phyloP scores from a whole-genome alignment of 1,140 invertebrate species.

The Leptonema lineaticorne region DNA sequence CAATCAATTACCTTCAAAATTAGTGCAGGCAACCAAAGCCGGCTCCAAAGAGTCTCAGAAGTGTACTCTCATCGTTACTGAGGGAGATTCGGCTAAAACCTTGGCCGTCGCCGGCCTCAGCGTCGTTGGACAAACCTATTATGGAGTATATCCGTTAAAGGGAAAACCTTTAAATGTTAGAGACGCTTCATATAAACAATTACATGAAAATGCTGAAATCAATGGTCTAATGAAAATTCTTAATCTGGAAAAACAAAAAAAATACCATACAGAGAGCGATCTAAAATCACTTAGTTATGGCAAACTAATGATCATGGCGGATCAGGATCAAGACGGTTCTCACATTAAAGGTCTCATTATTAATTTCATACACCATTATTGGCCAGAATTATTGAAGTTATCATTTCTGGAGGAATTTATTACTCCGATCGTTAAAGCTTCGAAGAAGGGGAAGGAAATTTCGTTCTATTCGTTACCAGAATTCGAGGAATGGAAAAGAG shows the following conservation, averaged over 20 bases:
- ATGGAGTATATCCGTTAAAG: slow-evolving; percentile 96
- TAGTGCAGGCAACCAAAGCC: slow-evolving; percentile 99
- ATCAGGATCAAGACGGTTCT: slow-evolving; percentile 99
- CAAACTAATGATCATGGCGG: slow-evolving; percentile 99
- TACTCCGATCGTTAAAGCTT: slow-evolving; percentile 98
- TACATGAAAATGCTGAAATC: slow-evolving; percentile 97
- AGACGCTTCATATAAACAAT: slow-evolving; percentile 96
- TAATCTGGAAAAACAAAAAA: slow-evolving; percentile 95
- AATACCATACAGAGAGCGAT: slow-evolving; percentile 87
- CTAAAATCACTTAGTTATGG: slow-evolving; percentile 93
- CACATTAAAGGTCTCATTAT: slow-evolving; percentile 99
- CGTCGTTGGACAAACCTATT: slow-evolving; percentile 93
- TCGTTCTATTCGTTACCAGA: slow-evolving; percentile 98
- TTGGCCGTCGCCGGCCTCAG: slow-evolving; percentile 95
- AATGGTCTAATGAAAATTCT: slow-evolving; percentile 96
- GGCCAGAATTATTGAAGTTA: slow-evolving; percentile 88
- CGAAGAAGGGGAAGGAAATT: slow-evolving; percentile 78
- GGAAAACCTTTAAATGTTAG: slow-evolving; percentile 99
- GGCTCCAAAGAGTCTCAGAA: slow-evolving; percentile 85
- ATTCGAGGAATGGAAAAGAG: slow-evolving; percentile 95
- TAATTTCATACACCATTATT: slow-evolving; percentile 99
- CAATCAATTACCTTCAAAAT: slow-evolving; percentile 93
- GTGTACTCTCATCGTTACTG: slow-evolving; percentile 97
- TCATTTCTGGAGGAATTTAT: slow-evolving; percentile 99
- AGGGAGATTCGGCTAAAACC: slow-evolving; percentile 99